Base-by-base conservation (phyloP, 2,797 vertebrate species). In the Toxotes lorentzi region DNA sequence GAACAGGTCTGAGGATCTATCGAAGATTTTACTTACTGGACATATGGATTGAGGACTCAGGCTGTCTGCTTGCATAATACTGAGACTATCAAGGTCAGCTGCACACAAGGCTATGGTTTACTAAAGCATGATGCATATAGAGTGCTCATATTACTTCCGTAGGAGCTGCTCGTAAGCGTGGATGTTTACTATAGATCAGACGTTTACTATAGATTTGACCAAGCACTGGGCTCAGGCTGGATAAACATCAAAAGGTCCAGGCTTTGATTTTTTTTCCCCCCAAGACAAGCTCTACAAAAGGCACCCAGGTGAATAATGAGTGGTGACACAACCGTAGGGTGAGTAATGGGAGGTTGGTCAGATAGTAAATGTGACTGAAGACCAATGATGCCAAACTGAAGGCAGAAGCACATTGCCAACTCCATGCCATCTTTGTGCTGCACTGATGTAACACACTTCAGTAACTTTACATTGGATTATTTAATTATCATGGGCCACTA, bases 261-360 rank as follows among this genome's bases (percentile, higher is more conserved):
- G 35, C 23, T 58, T 60, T 60, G 11, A 50, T 23, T 51, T 59
- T 27, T 13, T 61, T 34, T 63, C 4, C 4, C 4, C 24, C 14
- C 24, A 17, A 14, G 32, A 63, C 21, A 24, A 65, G 23, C 63
- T 63, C 8, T 54, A n/a, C 21, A 53, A 47, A 72, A 23, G 38
- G 19, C 27, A 51, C 17, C 65, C 65, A 70, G 62, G 70, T 75
- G 53, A 72, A 77, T 50, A 27, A 56, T 38, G 50, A 60, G 48
- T 68, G 68, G 57, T 34, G 35, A 34, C 41, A 68, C 54, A 71
- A 61, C 70, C 69, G 50, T 19, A 57, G 38, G 14, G 27, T 58
- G 48, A 56, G n/a, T 14, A 34, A 21, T 17, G 40, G 27, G 45
- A 69, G 65, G 40, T 0, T 54, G 41, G 24, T 60, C 38, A 57